Conservation (phyloP, 2,113 vertebrate species). For the Pardalotus punctatus region DNA sequence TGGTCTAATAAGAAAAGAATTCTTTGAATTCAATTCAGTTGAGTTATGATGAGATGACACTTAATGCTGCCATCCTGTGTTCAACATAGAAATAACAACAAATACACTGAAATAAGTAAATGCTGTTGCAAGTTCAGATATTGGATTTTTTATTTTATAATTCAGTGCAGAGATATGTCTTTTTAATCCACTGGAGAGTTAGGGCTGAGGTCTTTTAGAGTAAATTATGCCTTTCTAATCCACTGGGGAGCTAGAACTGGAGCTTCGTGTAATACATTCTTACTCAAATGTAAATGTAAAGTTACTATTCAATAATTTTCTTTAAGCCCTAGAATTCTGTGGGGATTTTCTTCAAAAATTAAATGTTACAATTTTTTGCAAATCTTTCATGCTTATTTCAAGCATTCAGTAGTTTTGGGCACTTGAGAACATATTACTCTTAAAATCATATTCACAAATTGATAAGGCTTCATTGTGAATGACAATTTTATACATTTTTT, state of each 20-base stretch:
- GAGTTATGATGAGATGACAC: background rate
- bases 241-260: background rate
- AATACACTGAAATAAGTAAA: background rate
- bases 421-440: background rate
- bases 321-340: background rate
- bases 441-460: background rate
- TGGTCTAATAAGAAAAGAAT: background rate
- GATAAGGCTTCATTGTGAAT: background rate
- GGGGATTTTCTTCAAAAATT: slow-evolving; percentile 10
- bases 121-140: background rate
- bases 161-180: background rate
- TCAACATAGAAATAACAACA: slow-evolving; percentile 1
- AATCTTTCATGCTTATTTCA: slow-evolving; percentile 18
- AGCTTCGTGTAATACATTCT: background rate
- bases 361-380: background rate
- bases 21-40: background rate
- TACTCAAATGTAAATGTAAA: background rate
- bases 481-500: background rate
- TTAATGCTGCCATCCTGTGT: slow-evolving; percentile 51
- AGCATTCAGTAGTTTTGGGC: background rate
- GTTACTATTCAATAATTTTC: background rate
- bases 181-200: background rate
- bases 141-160: background rate
- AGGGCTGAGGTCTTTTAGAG: background rate
- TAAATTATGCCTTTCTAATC: background rate